Percentiles rank a stretch among this genome's conserved stretches.
These are phyloP conservation scores for Sylvilagus floridanus DNA, from an alignment of 2,797 vertebrate species.

Conservation along the genomic window DNA sequence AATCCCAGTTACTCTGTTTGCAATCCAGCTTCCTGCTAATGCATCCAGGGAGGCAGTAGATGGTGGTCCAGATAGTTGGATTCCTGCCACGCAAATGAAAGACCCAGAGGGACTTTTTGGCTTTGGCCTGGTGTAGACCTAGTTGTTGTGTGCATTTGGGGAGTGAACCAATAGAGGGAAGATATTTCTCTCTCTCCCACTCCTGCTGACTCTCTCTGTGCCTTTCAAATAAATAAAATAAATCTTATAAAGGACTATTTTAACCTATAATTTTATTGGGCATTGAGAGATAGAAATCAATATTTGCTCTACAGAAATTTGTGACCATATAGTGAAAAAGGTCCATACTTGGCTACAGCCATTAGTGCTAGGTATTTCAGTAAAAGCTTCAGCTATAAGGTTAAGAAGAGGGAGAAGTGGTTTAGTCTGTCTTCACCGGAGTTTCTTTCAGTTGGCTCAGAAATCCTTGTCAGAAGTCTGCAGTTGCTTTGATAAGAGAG, in stretches of 20 bases:
- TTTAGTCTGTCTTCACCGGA: conserved; percentile 17
- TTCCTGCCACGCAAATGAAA: too few relatives aligned
- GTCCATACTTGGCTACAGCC: background rate
- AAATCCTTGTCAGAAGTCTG: background rate
- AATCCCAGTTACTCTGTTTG: too few relatives aligned
- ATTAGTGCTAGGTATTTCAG: background rate
- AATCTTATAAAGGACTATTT: background rate
- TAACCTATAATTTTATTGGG: conserved; percentile 30
- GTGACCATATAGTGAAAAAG: conserved; percentile 40
- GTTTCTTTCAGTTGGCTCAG: background rate
- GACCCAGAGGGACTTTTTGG: too few relatives aligned
- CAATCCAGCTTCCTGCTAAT: too few relatives aligned
- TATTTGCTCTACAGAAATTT: conserved; percentile 47
- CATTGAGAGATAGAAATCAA: conserved; percentile 43
- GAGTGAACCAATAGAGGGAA: too few relatives aligned
- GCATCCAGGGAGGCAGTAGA: too few relatives aligned
- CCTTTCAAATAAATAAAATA: too few relatives aligned
- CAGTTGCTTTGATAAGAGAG: background rate
- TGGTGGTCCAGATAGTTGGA: too few relatives aligned
- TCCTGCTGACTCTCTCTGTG: too few relatives aligned
- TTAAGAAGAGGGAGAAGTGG: background rate
- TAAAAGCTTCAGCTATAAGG: background rate
- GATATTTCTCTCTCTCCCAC: too few relatives aligned
- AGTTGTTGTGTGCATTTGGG: too few relatives aligned
- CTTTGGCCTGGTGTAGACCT: too few relatives aligned